phyloP scores from a whole-genome alignment of 2,888 invertebrate genomes.

The Neoascia interrupta region DNA sequence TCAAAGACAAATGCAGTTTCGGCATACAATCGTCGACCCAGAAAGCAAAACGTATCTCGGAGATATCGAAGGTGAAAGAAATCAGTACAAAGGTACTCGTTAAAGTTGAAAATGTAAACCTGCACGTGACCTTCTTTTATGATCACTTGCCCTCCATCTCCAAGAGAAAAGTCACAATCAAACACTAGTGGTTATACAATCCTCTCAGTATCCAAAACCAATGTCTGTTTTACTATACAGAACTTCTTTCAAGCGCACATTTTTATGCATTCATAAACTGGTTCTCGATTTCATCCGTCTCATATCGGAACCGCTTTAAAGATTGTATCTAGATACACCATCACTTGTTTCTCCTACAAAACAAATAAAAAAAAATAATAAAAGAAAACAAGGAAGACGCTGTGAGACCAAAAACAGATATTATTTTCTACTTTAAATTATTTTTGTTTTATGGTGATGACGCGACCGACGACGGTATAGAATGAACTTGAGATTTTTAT shows the following conservation, averaged over 20 bases:
- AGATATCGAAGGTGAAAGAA: slow-evolving; percentile 40
- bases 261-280: slow-evolving; percentile 28
- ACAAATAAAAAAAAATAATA: not conserved
- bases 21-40: no score
- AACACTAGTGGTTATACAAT: slow-evolving; percentile 42
- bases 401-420: slow-evolving; percentile 21
- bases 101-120: not conserved
- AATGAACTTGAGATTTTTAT: not conserved
- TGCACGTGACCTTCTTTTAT: slow-evolving; percentile 55
- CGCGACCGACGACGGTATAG: no score
- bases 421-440: slow-evolving; percentile 32
- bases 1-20: not conserved
- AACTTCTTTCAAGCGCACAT: slow-evolving; percentile 14
- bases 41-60: not conserved
- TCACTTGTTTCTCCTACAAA: not conserved
- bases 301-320: slow-evolving; percentile 2
- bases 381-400: slow-evolving; percentile 26
- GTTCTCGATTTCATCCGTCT: slow-evolving; percentile 10
- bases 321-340: slow-evolving; percentile 37
- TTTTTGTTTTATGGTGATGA: slow-evolving; percentile 15
- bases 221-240: slow-evolving; percentile 7
- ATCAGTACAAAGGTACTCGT: not conserved
- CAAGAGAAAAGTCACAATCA: not conserved
- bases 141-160: slow-evolving; percentile 47
- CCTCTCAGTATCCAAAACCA: not conserved